Conservation (phyloP, 2,113 vertebrate genomes). For the Hiodon tergisus region DNA sequence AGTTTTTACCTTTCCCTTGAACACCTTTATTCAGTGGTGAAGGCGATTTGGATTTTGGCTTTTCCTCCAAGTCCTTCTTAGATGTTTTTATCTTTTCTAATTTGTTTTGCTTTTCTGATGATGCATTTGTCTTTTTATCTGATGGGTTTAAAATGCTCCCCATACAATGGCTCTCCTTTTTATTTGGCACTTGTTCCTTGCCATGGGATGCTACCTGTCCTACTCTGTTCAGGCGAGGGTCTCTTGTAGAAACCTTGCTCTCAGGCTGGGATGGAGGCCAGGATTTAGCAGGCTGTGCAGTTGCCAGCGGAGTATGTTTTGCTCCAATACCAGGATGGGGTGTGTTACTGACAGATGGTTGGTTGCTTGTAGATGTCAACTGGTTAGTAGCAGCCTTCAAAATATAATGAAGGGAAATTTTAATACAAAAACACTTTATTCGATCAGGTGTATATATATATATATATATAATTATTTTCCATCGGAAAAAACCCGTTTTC, state of each 20-base stretch:
- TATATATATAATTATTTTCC: too few species aligned
- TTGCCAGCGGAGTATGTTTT: constrained; percentile 55
- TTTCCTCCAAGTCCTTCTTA: constrained; percentile 73
- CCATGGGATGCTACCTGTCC: constrained; percentile 54
- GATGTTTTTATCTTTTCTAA: constrained; percentile 67
- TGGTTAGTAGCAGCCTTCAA: constrained; percentile 50
- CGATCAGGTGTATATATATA: too few species aligned
- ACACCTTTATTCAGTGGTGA: constrained; percentile 74
- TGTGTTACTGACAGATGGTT: constrained; percentile 16
- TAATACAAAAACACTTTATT: not conserved
- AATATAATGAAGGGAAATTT: constrained; percentile 9
- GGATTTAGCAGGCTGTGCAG: constrained; percentile 64
- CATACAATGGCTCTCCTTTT: constrained; percentile 62
- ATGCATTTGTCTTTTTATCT: constrained; percentile 57
- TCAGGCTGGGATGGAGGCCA: constrained; percentile 71
- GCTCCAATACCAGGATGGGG: constrained; percentile 1
- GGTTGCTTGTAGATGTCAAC: constrained; percentile 18
- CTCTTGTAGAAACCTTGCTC: constrained; percentile 72
- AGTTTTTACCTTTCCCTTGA: constrained; percentile 61
- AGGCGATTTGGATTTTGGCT: constrained; percentile 74
- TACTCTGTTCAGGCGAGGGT: constrained; percentile 83
- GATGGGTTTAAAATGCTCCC: constrained; percentile 41
- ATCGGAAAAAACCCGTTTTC: too few species aligned
- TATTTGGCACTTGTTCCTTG: constrained; percentile 71
- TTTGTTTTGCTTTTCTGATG: constrained; percentile 65